Conservation (phyloP, 2,113 vertebrate genomes). For the Mystacornis crossleyi region DNA sequence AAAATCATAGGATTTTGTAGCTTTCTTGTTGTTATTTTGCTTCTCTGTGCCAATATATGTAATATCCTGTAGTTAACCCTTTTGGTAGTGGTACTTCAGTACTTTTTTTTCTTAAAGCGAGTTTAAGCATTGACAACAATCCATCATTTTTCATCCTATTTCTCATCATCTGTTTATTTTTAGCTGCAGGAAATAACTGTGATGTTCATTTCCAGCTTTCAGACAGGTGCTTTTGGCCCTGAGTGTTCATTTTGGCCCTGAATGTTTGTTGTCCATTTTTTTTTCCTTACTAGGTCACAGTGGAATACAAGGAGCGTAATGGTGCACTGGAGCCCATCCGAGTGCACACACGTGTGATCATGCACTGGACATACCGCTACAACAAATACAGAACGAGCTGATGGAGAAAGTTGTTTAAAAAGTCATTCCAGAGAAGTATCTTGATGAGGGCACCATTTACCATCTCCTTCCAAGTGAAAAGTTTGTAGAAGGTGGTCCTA, state of each 20-base stretch:
- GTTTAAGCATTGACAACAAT: neutral
- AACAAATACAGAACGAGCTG: slow-evolving; percentile 82
- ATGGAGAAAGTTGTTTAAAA: slow-evolving; percentile 82
- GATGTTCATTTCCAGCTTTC: neutral
- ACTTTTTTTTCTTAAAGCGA: neutral
- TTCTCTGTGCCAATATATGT: neutral
- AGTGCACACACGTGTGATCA: slow-evolving; percentile 81
- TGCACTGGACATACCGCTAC: slow-evolving; percentile 65
- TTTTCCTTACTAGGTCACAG: slow-evolving; percentile 73
- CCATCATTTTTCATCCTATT: neutral
- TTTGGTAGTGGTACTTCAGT: neutral
- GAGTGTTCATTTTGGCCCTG: neutral
- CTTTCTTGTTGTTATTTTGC: neutral
- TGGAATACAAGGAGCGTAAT: slow-evolving; percentile 82
- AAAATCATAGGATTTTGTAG: neutral
- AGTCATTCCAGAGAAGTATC: slow-evolving; percentile 76
- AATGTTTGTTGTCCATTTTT: neutral
- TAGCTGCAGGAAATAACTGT: neutral
- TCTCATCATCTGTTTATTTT: neutral
- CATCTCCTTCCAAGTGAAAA: slow-evolving; percentile 60
- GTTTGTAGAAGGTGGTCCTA: slow-evolving; percentile 60
- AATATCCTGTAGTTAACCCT: neutral
- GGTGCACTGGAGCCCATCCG: slow-evolving; percentile 79
- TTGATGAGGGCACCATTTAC: slow-evolving; percentile 51
- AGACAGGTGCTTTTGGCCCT: neutral